Evolutionary conservation across 1,140 invertebrate genomes (phyloP).

Genomic region (Theocolax elegans): DNA sequence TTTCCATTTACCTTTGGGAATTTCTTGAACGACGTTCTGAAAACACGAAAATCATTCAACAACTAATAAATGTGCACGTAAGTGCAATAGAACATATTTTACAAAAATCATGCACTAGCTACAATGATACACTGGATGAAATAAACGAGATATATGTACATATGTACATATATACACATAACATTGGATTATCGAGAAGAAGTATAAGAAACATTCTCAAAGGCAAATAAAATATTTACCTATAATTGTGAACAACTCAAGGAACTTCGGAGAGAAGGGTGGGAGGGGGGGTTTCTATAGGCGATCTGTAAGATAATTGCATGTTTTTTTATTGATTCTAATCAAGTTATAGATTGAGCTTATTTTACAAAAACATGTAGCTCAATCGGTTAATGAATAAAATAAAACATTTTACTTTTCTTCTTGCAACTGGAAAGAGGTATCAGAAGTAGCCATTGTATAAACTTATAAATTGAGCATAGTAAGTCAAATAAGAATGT

Average conservation of each 20-base stretch:
- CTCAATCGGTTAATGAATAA: too few relatives aligned
- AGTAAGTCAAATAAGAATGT: too few relatives aligned
- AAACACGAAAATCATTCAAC: slow-evolving; percentile 31
- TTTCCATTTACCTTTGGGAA: slow-evolving; percentile 86
- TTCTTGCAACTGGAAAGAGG: too few relatives aligned
- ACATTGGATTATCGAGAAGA: not conserved
- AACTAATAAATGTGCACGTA: slow-evolving; percentile 2
- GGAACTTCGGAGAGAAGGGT: too few relatives aligned
- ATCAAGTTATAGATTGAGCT: not conserved
- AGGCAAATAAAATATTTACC: slow-evolving; percentile 5
- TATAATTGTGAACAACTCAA: not conserved
- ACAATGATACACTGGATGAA: too few relatives aligned
- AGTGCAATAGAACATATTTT: not conserved
- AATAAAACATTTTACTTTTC: too few relatives aligned
- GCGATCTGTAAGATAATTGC: slow-evolving; percentile 27
- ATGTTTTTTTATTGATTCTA: not conserved
- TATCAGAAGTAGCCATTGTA: too few relatives aligned
- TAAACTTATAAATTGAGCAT: too few relatives aligned
- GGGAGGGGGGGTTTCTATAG: too few relatives aligned
- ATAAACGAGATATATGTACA: too few relatives aligned
- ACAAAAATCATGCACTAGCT: too few relatives aligned
- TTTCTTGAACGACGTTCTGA: slow-evolving; percentile 80
- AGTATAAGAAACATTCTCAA: not conserved
- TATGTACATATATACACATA: not conserved
- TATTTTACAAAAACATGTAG: too few relatives aligned